A percentile compares a stretch with the other conserved stretches of the same genome.
Evolutionary conservation across 2,113 vertebrate genomes (phyloP).

Genomic region (Dipodomys spectabilis): DNA sequence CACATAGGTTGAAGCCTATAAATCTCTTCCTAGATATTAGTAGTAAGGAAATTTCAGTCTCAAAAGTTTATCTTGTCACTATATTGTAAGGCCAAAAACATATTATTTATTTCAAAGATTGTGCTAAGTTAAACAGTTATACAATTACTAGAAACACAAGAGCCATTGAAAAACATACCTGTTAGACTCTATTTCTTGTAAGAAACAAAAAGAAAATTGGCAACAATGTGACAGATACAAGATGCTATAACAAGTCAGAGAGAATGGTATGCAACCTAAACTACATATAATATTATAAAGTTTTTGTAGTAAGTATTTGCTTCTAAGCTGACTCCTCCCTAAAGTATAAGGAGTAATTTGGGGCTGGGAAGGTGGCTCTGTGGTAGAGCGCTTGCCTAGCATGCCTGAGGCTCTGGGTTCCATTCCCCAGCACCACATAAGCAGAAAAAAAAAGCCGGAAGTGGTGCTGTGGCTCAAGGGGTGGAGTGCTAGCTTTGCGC

Average conservation of each 20-base stretch:
- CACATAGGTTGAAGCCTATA: neutral
- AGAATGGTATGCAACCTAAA: neutral
- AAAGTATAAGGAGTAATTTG: neutral
- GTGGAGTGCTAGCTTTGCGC: too few species aligned
- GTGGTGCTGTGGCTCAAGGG: too few species aligned
- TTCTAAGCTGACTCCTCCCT: neutral
- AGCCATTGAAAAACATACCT: neutral
- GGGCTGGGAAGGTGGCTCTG: too few species aligned
- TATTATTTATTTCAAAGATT: constrained; percentile 20
- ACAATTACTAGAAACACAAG: neutral
- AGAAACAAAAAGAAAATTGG: constrained; percentile 16
- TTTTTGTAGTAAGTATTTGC: neutral
- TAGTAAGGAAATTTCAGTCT: neutral
- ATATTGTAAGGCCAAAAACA: neutral
- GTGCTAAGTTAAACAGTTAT: neutral
- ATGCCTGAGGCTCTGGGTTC: too few species aligned
- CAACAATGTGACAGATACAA: neutral
- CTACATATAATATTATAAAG: neutral
- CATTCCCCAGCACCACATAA: too few species aligned
- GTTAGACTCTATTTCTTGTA: neutral
- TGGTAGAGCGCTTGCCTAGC: too few species aligned
- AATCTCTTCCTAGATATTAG: neutral
- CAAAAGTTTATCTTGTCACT: neutral
- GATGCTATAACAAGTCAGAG: neutral
- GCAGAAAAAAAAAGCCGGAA: too few species aligned